Percentiles rank a stretch among this genome's conserved stretches.
phyloP scores from a whole-genome alignment of 2,113 vertebrate species.

The Anarrhichthys ocellatus region DNA sequence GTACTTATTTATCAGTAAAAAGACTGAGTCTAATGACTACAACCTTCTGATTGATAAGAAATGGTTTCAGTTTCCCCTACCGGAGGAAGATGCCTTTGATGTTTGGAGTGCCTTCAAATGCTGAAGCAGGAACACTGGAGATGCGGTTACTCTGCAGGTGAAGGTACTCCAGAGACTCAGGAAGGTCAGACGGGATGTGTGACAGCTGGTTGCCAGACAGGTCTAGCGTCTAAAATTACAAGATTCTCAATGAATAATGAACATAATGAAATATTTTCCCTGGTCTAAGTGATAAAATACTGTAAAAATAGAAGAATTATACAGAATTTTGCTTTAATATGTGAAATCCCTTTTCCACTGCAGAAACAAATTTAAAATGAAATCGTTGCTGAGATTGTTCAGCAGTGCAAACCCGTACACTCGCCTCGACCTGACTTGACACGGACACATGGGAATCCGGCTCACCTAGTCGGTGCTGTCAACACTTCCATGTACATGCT shows the following conservation, averaged over 20 bases:
- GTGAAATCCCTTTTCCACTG: not conserved
- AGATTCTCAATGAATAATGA: constrained; percentile 1
- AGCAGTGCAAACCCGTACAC: not conserved
- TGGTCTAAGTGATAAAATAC: not conserved
- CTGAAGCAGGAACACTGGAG: constrained; percentile 83
- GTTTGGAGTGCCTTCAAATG: constrained; percentile 94
- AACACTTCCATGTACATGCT: not conserved
- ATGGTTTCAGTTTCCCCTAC: constrained; percentile 70
- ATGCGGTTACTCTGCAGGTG: constrained; percentile 96
- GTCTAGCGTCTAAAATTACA: constrained; percentile 88
- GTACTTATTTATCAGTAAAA: not conserved
- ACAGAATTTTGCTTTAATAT: not conserved
- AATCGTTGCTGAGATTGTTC: not conserved
- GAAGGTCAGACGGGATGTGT: constrained; percentile 90
- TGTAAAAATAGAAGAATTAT: not conserved
- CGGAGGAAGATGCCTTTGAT: constrained; percentile 96
- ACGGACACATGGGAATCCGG: not conserved
- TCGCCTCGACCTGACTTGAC: not conserved
- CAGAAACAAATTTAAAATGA: constrained; percentile 1
- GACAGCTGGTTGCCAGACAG: constrained; percentile 92
- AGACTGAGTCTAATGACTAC: not conserved
- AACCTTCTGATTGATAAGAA: not conserved
- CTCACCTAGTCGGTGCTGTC: not conserved
- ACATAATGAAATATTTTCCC: not conserved
- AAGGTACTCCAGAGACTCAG: constrained; percentile 92